Conservation (phyloP, 2,888 invertebrate genomes). For the Chymomyza caudatula region DNA sequence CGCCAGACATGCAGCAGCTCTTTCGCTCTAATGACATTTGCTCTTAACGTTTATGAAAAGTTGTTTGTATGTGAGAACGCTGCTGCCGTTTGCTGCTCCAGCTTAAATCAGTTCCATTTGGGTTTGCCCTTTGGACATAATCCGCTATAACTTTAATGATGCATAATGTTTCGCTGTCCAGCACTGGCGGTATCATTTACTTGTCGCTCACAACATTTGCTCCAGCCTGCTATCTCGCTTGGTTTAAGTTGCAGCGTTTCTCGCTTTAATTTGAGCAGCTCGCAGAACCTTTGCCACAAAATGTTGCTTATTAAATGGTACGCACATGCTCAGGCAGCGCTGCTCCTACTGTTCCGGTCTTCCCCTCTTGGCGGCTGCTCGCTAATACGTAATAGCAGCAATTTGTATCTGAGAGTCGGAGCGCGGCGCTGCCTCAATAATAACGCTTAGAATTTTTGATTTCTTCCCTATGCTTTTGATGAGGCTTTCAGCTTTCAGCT, state of each 20-base stretch:
- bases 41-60: slow-evolving; percentile 73
- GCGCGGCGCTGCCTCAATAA: slow-evolving; percentile 50
- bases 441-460: slow-evolving; percentile 62
- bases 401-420: too few relatives aligned
- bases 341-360: background rate
- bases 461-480: slow-evolving; percentile 20
- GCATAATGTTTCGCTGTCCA: slow-evolving; percentile 35
- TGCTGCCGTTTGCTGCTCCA: slow-evolving; percentile 32
- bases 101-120: slow-evolving; percentile 58
- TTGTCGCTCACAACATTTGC: background rate
- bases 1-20: too few relatives aligned
- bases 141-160: slow-evolving; percentile 35
- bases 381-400: slow-evolving; percentile 46
- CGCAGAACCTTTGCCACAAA: slow-evolving; percentile 2
- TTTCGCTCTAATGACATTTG: slow-evolving; percentile 64
- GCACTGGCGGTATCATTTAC: background rate
- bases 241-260: background rate
- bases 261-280: background rate
- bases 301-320: background rate
- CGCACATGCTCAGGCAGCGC: background rate
- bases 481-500: background rate
- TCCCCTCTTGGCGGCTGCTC: background rate
- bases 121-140: slow-evolving; percentile 5
- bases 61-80: slow-evolving; percentile 17
- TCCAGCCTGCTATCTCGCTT: too few relatives aligned